Evolutionary conservation across 2,888 invertebrate genomes (phyloP), one percentile per base, ranked within the genome.

Genomic region (Nomada ruficornis): DNA sequence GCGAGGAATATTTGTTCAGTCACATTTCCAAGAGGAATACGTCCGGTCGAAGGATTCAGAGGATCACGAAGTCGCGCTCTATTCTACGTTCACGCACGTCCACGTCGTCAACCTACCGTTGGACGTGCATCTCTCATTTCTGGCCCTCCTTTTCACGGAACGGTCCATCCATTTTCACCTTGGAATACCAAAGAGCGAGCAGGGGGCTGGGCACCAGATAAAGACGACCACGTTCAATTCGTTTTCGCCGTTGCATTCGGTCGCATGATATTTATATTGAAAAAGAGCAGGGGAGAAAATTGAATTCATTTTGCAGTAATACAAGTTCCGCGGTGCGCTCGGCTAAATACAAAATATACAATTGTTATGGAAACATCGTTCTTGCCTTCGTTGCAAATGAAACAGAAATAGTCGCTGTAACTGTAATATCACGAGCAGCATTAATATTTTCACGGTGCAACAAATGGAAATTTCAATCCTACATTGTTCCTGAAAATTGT

Each of bases 11-110:
- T 62, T 80, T 65, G 47, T 26, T 55, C 50, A 50, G 20, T 59
- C 77, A 65, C 65, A 80, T 70, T 80, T 80, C 71, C 23, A 47
- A 52, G 52, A 29, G 50, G 23, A 60, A 79, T 70, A 69, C 23
- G 60, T 55, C 77, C 20, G n/a, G 55, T 20, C 20, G 55, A 10
- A 7, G 55, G 5, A 36, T 77, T 71, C 63, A 36, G 20, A 63
- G 54, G 36, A 29, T 13, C 52, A 68, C 36, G 13, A 59, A 64
- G 62, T 36, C 50, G 20, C 36, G n/a, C 65, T 70, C 44, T 18
- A 13, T 20, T 42, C 52, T 13, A 11, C 18, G 13, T 76, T 59
- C 54, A 80, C 79, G 79, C 70, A 65, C 76, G 57, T 54, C 57
- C 70, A 23, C 65, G 26, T 42, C 63, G 47, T 68, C 79, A 36